A percentile compares a stretch with the other conserved stretches of the same genome.
These are phyloP conservation scores for Nyctalus aviator DNA, from an alignment of 2,797 vertebrate species.

Conservation along the genomic window DNA sequence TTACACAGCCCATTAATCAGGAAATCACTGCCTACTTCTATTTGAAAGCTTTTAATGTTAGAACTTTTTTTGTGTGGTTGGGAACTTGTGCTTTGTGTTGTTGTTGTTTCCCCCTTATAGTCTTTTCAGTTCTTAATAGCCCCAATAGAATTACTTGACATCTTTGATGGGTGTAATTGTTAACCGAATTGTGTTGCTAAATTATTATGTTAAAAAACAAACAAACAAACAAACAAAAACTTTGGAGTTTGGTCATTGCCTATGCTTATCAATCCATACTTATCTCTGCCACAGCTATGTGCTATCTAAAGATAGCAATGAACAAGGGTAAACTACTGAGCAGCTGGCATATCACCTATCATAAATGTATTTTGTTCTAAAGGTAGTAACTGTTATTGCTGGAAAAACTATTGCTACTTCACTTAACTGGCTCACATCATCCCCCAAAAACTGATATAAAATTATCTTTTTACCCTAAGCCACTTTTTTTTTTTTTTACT, in stretches of 20 bases:
- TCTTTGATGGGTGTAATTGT: neutral
- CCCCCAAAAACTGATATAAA: neutral
- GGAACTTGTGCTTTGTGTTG: neutral
- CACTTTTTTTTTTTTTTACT: neutral
- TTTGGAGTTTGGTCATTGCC: neutral
- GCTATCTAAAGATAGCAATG: neutral
- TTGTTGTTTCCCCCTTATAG: neutral
- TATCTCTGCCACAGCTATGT: neutral
- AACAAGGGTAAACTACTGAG: neutral
- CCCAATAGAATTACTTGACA: neutral
- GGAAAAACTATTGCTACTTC: neutral
- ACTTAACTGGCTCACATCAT: neutral
- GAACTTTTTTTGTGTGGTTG: neutral
- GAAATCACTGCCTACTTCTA: conserved; percentile 65
- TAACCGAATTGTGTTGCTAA: conserved; percentile 14
- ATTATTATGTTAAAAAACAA: conserved; percentile 30
- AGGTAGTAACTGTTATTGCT: neutral
- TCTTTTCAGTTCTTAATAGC: neutral
- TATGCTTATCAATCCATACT: neutral
- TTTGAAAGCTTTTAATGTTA: conserved; percentile 51
- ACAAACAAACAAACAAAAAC: neutral
- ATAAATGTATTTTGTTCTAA: neutral
- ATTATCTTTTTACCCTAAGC: conserved; percentile 32
- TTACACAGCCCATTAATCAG: conserved; percentile 76
- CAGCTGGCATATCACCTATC: neutral